A percentile compares a stretch with the other conserved stretches of the same genome.
Conservation (phyloP, 2,888 invertebrate species). For the Pherbina coryleti region DNA sequence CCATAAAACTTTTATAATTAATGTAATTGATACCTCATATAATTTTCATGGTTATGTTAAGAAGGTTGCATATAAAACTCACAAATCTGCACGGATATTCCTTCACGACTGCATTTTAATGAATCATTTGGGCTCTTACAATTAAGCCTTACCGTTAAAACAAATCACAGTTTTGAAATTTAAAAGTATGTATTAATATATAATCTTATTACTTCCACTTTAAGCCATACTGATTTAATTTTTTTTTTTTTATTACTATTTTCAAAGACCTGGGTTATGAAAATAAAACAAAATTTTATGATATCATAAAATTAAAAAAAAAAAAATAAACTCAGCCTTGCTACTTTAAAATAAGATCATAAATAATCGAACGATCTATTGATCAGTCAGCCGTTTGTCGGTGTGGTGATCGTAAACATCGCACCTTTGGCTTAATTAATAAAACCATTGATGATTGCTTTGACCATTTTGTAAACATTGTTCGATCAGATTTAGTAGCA, state of each 20-base stretch:
- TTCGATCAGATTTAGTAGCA: constrained; percentile 27
- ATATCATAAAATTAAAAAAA: constrained; percentile 13
- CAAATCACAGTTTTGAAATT: background rate
- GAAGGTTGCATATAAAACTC: too few relatives aligned
- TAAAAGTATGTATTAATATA: background rate
- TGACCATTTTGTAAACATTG: constrained; percentile 51
- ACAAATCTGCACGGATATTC: too few relatives aligned
- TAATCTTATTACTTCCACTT: too few relatives aligned
- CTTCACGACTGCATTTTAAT: too few relatives aligned
- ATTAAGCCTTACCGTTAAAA: too few relatives aligned
- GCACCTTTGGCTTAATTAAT: constrained; percentile 41
- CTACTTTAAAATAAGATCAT: background rate
- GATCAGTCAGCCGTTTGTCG: background rate
- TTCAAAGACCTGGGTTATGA: background rate
- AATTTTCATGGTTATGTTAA: too few relatives aligned
- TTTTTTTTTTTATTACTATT: background rate
- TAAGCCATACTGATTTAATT: background rate
- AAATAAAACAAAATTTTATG: constrained; percentile 30
- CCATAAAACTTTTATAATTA: too few relatives aligned
- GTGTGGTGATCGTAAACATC: constrained; percentile 25
- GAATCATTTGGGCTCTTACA: too few relatives aligned
- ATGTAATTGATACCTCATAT: too few relatives aligned
- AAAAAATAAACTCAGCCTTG: background rate
- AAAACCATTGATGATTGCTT: constrained; percentile 51
- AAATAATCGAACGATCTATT: constrained; percentile 16